These are phyloP conservation scores for Gibbula magus DNA, from an alignment of 2,888 invertebrate species.

Conservation along the genomic window DNA sequence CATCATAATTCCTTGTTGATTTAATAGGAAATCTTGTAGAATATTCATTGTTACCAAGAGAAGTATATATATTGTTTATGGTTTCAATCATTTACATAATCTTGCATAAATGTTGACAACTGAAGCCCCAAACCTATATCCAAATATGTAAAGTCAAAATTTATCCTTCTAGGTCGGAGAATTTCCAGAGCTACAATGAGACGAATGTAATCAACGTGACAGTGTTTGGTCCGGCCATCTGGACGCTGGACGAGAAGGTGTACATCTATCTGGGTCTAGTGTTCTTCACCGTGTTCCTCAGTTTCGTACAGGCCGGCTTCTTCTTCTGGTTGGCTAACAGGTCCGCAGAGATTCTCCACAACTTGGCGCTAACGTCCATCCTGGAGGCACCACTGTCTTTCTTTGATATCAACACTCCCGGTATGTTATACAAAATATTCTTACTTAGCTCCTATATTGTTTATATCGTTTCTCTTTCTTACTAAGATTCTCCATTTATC, in stretches of 20 bases:
- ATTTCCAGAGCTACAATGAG: conserved; percentile 34
- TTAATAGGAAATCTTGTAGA: no score
- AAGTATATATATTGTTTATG: no score
- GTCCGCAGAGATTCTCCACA: conserved; percentile 47
- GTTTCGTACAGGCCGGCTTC: conserved; percentile 48
- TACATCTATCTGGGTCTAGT: conserved; percentile 54
- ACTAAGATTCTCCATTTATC: neutral
- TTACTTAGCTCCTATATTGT: neutral
- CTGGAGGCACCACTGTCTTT: conserved; percentile 52
- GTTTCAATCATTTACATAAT: no score
- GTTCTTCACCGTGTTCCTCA: conserved; percentile 42
- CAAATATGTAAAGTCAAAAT: neutral
- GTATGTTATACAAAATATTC: conserved; percentile 26
- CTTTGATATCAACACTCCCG: conserved; percentile 46
- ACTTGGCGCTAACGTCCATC: conserved; percentile 46
- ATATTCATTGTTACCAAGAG: no score
- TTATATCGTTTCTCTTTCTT: neutral
- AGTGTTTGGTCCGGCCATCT: conserved; percentile 6
- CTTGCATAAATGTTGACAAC: no score
- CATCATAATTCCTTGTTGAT: no score
- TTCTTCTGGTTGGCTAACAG: conserved; percentile 49
- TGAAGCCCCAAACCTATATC: neutral
- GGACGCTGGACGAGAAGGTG: conserved; percentile 40
- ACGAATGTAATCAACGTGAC: conserved; percentile 11
- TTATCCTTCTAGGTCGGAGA: conserved; percentile 39